Evolutionary conservation across 2,888 invertebrate genomes (phyloP).

Genomic region (Amblyteles armatorius): DNA sequence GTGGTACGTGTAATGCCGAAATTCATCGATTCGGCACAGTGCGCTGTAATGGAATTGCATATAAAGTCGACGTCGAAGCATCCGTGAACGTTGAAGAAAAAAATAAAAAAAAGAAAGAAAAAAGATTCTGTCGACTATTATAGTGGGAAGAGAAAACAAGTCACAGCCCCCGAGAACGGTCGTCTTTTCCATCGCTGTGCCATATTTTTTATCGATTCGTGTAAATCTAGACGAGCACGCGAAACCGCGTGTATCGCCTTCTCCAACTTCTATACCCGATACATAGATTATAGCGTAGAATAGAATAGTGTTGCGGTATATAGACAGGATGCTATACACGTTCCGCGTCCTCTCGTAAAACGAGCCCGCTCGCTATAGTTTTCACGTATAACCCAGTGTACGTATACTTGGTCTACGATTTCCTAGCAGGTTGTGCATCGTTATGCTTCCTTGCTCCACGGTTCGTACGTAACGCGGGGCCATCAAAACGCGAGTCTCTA

Average conservation of each 20-base stretch:
- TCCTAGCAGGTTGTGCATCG: constrained; percentile 42
- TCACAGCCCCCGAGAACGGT: constrained; percentile 47
- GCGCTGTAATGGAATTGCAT: constrained; percentile 49
- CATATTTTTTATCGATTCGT: constrained; percentile 83
- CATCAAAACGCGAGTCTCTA: constrained; percentile 62
- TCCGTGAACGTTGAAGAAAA: constrained; percentile 45
- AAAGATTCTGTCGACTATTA: constrained; percentile 28
- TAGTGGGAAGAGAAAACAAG: constrained; percentile 38
- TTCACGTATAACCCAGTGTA: constrained; percentile 20
- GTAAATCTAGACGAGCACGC: constrained; percentile 77
- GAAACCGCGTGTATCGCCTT: constrained; percentile 54
- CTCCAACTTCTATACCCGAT: constrained; percentile 44
- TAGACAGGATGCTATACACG: constrained; percentile 43
- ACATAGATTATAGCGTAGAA: constrained; percentile 28
- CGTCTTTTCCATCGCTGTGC: constrained; percentile 69
- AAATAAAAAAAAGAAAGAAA: constrained; percentile 22
- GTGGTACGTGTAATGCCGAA: constrained; percentile 1
- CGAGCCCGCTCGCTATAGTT: constrained; percentile 45
- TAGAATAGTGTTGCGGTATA: constrained; percentile 45
- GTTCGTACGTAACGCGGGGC: constrained; percentile 28
- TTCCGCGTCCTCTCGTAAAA: constrained; percentile 67
- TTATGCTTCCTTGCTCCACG: constrained; percentile 25
- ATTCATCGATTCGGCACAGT: constrained; percentile 43
- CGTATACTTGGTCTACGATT: constrained; percentile 43
- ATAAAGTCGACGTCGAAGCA: constrained; percentile 52